Base-by-base conservation (phyloP, 2,113 vertebrate species). In the Ciconia maguari region DNA sequence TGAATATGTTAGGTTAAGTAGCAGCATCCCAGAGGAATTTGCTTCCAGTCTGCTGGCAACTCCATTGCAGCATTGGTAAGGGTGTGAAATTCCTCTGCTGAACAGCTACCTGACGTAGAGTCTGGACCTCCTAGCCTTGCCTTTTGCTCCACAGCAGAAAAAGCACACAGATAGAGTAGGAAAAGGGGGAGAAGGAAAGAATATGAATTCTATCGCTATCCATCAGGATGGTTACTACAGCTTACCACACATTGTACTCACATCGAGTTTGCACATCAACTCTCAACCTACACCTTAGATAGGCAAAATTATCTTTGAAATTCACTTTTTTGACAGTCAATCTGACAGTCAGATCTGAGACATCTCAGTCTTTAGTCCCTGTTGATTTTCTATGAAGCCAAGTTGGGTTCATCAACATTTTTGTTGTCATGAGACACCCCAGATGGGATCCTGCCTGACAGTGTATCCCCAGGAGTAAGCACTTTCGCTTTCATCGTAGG, bases 11-110 rank as follows among this genome's bases (percentile, higher is more conserved):
- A 70, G 87, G 82, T 80, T 83, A 94, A 95, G 62, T 49, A 95
- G 92, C 52, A 85, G 49, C 62, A 85, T 77, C 92, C 88, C 90
- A 66, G 82, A 61, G 74, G 71, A 38, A 88, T 91, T 82, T 66
- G 49, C 78, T 90, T 95, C 74, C 82, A 88, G 57, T 49, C 85
- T 76, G 92, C 75, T 83, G 96, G 87, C 88, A 93, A 17, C 62
- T 72, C 49, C 46, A 75, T 25, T 0, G 0, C 10, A 25, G 19
- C 4, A 3, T 14, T 64, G 58, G 74, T 79, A n/a, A 82, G 61
- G 14, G 74, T 74, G 82, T 51, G 92, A 94, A 95, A 96, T 93
- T 86, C 94, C 78, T 74, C 60, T 30, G 38, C 71, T 83, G 60
- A 94, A 11, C 16, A 57, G 9, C 62, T 22, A 30, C 0, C 0